These are phyloP conservation scores for Drosophila nr. fundita DNA, from an alignment of 2,888 invertebrate genomes.

Conservation along the genomic window DNA sequence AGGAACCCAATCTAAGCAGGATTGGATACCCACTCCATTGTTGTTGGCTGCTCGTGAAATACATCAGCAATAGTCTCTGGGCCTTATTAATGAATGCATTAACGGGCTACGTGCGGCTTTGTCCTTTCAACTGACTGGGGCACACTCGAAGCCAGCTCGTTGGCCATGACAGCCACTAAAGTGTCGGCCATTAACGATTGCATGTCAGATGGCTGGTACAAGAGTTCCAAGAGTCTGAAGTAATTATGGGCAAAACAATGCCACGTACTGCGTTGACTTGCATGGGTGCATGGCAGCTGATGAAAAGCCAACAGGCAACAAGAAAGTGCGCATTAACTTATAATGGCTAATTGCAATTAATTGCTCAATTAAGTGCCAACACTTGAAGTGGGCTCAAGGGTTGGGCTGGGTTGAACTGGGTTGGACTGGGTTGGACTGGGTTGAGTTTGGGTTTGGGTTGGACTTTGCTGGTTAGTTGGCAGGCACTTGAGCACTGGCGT, in stretches of 20 bases:
- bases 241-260: slow-evolving; percentile 4
- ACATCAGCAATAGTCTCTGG: slow-evolving; percentile 28
- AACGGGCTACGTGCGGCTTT: slow-evolving; percentile 48
- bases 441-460: neutral
- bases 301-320: slow-evolving; percentile 7
- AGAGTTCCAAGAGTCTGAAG: neutral
- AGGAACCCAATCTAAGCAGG: neutral
- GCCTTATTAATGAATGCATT: slow-evolving; percentile 61
- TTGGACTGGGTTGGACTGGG: neutral
- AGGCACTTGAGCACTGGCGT: slow-evolving; percentile 13
- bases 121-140: slow-evolving; percentile 32
- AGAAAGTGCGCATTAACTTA: slow-evolving; percentile 30
- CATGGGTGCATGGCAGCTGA: slow-evolving; percentile 4
- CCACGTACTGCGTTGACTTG: neutral
- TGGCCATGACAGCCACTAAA: slow-evolving; percentile 48
- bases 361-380: slow-evolving; percentile 61
- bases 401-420: neutral
- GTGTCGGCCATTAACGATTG: slow-evolving; percentile 57
- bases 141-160: slow-evolving; percentile 36
- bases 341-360: slow-evolving; percentile 68
- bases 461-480: neutral
- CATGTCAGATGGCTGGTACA: slow-evolving; percentile 29
- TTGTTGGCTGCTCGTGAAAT: slow-evolving; percentile 24
- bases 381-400: neutral
- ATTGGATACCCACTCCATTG: neutral